Percentiles rank a stretch among this genome's conserved stretches.
phyloP scores from a whole-genome alignment of 2,113 vertebrate species.

The Heloderma charlesbogerti region DNA sequence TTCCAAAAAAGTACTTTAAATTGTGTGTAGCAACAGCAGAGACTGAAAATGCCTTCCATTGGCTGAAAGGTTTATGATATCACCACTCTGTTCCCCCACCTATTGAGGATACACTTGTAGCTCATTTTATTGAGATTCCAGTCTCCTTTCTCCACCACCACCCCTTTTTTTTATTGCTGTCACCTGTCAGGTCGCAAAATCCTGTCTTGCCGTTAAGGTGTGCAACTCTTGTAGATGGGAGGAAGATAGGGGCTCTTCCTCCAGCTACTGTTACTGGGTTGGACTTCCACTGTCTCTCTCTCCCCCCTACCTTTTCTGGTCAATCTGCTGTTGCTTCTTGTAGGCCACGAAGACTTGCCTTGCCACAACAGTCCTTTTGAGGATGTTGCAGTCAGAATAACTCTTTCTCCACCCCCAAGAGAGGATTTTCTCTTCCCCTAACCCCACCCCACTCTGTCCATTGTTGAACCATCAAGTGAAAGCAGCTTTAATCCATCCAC shows the following conservation, averaged over 20 bases:
- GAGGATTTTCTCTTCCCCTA: background rate
- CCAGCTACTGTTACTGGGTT: background rate
- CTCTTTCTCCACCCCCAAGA: too few species aligned
- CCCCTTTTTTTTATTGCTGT: background rate
- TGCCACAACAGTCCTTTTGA: background rate
- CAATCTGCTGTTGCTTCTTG: background rate
- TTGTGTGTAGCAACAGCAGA: background rate
- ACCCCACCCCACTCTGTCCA: background rate
- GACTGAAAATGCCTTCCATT: background rate
- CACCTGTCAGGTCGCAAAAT: background rate
- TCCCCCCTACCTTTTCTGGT: background rate
- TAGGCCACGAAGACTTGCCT: too few species aligned
- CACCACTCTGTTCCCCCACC: background rate
- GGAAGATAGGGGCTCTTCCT: background rate
- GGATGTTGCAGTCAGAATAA: too few species aligned
- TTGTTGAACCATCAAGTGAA: background rate
- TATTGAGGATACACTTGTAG: background rate
- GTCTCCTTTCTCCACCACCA: background rate
- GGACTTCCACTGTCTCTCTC: background rate
- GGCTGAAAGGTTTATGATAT: background rate
- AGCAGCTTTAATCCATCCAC: background rate
- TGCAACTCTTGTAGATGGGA: background rate
- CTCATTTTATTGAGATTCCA: background rate
- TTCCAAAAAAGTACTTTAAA: too few species aligned
- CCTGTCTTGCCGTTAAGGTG: background rate